Percentiles rank a stretch among this genome's conserved stretches.
Evolutionary conservation across 2,888 invertebrate species (phyloP).

Genomic region (Mesochorus sp.): DNA sequence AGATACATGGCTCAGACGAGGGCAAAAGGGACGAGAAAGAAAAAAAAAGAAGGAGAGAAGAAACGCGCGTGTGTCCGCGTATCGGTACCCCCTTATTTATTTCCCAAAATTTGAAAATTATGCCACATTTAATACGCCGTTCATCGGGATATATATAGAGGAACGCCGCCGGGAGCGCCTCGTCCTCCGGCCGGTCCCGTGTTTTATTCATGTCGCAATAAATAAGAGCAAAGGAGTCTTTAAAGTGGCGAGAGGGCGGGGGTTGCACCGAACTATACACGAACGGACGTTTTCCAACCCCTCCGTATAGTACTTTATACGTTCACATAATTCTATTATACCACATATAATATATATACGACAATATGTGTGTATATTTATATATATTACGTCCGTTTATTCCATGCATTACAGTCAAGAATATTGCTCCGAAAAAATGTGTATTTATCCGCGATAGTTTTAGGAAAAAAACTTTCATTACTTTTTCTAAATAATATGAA

Average conservation of each 20-base stretch:
- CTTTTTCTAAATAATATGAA: no score
- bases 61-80: slow-evolving; percentile 73
- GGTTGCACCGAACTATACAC: slow-evolving; percentile 35
- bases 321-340: slow-evolving; percentile 48
- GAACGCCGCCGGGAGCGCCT: slow-evolving; percentile 8
- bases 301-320: slow-evolving; percentile 50
- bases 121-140: slow-evolving; percentile 79
- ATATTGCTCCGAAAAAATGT: no score
- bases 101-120: slow-evolving; percentile 81
- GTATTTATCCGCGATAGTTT: no score
- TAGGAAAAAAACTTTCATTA: no score
- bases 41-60: slow-evolving; percentile 38
- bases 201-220: slow-evolving; percentile 81
- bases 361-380: slow-evolving; percentile 21
- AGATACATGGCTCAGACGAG: background rate
- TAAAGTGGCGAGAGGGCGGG: slow-evolving; percentile 66
- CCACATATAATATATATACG: slow-evolving; percentile 18
- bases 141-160: slow-evolving; percentile 53
- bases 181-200: slow-evolving; percentile 70
- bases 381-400: slow-evolving; percentile 40
- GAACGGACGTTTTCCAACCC: slow-evolving; percentile 42
- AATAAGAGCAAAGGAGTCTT: slow-evolving; percentile 78
- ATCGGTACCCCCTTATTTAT: slow-evolving; percentile 81
- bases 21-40: slow-evolving; percentile 15
- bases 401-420: no score